Percentiles rank a stretch among this genome's conserved stretches.
These are phyloP conservation scores for Orthonychiurus folsomi DNA, from an alignment of 2,888 invertebrate genomes.

Conservation along the genomic window DNA sequence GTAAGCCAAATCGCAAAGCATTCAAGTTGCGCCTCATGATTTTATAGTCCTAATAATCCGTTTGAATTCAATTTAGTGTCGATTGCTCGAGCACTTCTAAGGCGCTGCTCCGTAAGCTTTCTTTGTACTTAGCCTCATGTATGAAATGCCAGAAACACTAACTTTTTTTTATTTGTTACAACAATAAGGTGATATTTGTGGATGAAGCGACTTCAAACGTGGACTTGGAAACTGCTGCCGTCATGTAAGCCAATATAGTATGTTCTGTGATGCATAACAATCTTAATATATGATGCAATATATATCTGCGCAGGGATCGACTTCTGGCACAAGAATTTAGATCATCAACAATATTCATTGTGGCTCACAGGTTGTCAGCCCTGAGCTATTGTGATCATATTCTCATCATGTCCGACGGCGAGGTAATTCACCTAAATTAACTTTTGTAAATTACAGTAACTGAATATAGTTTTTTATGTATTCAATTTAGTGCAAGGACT, in stretches of 20 bases:
- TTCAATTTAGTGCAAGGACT: constrained; percentile 33
- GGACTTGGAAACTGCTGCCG: constrained; percentile 34
- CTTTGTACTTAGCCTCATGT: background rate
- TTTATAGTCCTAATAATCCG: no score
- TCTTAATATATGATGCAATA: no score
- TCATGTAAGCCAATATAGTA: no score
- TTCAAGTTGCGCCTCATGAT: no score
- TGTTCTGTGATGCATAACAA: no score
- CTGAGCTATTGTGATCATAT: constrained; percentile 35
- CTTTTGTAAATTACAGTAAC: no score
- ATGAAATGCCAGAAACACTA: no score
- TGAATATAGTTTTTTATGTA: background rate
- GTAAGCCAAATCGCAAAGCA: no score
- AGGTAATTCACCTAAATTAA: constrained; percentile 20
- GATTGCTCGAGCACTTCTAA: constrained; percentile 53
- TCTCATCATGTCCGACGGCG: constrained; percentile 36
- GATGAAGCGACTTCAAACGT: constrained; percentile 40
- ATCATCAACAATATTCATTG: constrained; percentile 33
- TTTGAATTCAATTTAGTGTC: no score
- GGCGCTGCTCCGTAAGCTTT: constrained; percentile 49
- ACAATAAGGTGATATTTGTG: constrained; percentile 34
- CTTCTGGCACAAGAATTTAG: constrained; percentile 33
- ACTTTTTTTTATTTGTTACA: no score
- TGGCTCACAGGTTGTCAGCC: constrained; percentile 37
- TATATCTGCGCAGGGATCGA: no score